These are phyloP conservation scores for Tipula unca DNA, from an alignment of 2,888 invertebrate species.

Conservation along the genomic window DNA sequence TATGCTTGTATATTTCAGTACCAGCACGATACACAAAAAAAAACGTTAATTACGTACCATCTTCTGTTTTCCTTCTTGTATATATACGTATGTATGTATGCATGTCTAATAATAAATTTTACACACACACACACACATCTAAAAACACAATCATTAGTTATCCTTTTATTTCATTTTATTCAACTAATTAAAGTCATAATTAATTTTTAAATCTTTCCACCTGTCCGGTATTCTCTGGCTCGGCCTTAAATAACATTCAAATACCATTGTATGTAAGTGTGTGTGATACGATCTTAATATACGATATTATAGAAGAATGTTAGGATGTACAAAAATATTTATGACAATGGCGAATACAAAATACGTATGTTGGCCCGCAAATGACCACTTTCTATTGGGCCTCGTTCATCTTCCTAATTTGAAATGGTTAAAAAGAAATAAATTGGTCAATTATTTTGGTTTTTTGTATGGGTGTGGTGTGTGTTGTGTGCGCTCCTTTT, in stretches of 20 bases:
- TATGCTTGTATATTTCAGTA: background rate
- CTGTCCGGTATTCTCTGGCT: background rate
- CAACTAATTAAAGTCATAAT: constrained; percentile 14
- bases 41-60: background rate
- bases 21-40: background rate
- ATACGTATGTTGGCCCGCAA: background rate
- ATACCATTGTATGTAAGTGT: background rate
- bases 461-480: background rate
- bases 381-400: background rate
- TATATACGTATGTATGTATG: background rate
- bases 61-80: background rate
- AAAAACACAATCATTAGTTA: background rate
- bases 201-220: constrained; percentile 14
- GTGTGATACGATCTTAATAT: background rate
- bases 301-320: background rate
- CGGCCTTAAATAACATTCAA: background rate
- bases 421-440: constrained; percentile 8
- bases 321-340: background rate
- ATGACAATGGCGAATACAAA: background rate
- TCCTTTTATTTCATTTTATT: constrained; percentile 8
- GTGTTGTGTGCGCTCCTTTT: background rate
- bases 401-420: background rate
- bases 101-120: background rate
- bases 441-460: background rate
- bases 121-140: background rate